phyloP scores from a whole-genome alignment of 2,888 invertebrate genomes.

The Panzeria rudis region DNA sequence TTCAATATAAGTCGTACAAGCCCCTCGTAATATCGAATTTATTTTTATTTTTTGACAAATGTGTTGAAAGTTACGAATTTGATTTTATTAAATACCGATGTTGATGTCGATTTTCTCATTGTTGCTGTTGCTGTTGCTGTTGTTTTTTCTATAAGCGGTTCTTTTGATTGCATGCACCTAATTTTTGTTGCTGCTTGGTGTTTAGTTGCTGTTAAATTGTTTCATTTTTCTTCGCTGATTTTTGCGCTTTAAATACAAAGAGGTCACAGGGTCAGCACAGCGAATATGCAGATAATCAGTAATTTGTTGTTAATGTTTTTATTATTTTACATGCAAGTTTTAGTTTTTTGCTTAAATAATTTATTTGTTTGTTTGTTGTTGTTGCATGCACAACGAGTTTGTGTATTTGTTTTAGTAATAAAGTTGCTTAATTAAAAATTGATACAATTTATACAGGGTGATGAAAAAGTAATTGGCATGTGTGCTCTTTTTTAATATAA shows the following conservation, averaged over 20 bases:
- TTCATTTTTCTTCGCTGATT: constrained; percentile 50
- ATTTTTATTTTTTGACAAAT: constrained; percentile 71
- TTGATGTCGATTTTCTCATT: constrained; percentile 23
- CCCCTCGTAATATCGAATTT: constrained; percentile 25
- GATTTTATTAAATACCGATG: constrained; percentile 51
- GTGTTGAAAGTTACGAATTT: constrained; percentile 71
- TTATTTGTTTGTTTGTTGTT: constrained; percentile 36
- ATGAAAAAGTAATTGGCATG: background rate
- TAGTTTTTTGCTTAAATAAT: background rate
- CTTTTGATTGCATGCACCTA: constrained; percentile 70
- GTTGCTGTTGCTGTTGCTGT: background rate
- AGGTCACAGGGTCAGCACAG: constrained; percentile 66
- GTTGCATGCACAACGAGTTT: constrained; percentile 13
- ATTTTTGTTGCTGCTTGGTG: constrained; percentile 13
- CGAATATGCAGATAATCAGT: constrained; percentile 70
- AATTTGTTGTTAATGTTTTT: constrained; percentile 69
- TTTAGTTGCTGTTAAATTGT: constrained; percentile 52
- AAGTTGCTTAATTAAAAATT: constrained; percentile 35
- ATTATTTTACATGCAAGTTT: constrained; percentile 61
- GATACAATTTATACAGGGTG: background rate
- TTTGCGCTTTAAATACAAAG: constrained; percentile 43
- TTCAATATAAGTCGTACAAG: background rate
- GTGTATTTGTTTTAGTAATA: constrained; percentile 28
- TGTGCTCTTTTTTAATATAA: background rate
- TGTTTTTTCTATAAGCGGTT: constrained; percentile 50